Conservation (phyloP, 2,113 vertebrate species). For the Rhabdornis inornatus region DNA sequence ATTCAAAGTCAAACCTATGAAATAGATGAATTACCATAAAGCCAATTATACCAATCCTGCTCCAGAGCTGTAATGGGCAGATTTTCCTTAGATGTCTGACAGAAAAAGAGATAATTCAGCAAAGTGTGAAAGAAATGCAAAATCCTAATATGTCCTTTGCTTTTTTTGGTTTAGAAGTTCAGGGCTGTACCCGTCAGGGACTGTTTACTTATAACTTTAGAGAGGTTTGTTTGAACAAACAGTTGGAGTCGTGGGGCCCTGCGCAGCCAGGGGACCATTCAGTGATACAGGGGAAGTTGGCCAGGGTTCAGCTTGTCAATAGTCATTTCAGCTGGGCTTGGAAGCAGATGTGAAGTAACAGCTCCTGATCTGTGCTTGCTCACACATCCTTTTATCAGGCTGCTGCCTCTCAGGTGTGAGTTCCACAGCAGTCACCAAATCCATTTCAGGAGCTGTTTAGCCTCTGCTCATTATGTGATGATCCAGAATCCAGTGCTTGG, state of each 20-base stretch:
- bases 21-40: conserved; percentile 28
- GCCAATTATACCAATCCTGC: conserved; percentile 29
- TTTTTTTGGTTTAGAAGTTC: neutral
- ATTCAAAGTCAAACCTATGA: neutral
- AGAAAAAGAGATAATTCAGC: conserved; percentile 35
- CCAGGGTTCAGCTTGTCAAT: neutral
- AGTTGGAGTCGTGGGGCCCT: neutral
- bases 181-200: neutral
- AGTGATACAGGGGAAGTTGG: neutral
- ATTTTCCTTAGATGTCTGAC: conserved; percentile 30
- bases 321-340: neutral
- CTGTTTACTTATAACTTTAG: neutral
- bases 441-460: neutral
- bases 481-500: neutral
- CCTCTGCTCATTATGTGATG: neutral
- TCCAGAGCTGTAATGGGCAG: neutral
- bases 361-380: neutral
- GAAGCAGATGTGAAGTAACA: conserved; percentile 5
- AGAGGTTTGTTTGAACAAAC: neutral
- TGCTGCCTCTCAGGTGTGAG: neutral
- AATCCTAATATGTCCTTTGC: neutral
- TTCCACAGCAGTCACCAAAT: neutral
- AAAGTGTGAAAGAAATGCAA: conserved; percentile 37
- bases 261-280: neutral
- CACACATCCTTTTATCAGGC: neutral